Evolutionary conservation across 2,113 vertebrate genomes (phyloP).

Genomic region (rat (Rattus norvegicus)): GRCr8 NC_086020.1:40587501-40588000

Average conservation of each 20-base stretch:
- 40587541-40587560: neutral
- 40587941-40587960: neutral
- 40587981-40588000: neutral
- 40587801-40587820: neutral
- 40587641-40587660: neutral
- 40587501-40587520: neutral
- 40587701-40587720: neutral
- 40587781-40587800: neutral
- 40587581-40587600: neutral
- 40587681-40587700: neutral
- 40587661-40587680: neutral
- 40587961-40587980: neutral
- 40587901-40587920: neutral
- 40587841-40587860: neutral
- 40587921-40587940: neutral
- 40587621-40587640: neutral
- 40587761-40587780: neutral
- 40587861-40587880: neutral
- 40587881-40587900: neutral
- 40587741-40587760: neutral
- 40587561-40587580: neutral
- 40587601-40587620: neutral
- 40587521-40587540: neutral
- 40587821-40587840: neutral
- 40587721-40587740: neutral